phyloP scores from a whole-genome alignment of 2,888 invertebrate genomes.

The Drosophila leonis region DNA sequence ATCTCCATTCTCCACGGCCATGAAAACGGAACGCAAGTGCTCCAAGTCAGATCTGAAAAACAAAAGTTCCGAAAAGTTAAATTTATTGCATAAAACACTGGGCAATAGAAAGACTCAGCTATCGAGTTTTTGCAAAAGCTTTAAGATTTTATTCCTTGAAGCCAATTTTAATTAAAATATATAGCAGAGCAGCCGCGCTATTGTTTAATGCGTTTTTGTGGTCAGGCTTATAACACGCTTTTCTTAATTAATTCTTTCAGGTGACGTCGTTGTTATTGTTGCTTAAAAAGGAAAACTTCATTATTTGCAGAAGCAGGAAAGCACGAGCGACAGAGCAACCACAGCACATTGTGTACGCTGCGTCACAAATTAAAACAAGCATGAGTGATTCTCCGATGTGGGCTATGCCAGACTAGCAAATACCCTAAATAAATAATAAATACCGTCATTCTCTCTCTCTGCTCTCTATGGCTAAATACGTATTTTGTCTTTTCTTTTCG shows the following conservation, averaged over 20 bases:
- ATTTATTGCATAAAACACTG: no score
- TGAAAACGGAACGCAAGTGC: conserved; percentile 96
- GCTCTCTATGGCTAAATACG: no score
- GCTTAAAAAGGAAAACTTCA: conserved; percentile 4
- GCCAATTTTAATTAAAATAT: neutral
- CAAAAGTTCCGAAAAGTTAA: neutral
- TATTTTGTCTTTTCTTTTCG: no score
- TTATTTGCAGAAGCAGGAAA: neutral
- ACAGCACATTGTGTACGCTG: neutral
- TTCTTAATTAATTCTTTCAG: conserved; percentile 13
- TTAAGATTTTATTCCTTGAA: neutral
- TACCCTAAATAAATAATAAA: neutral
- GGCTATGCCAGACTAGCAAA: neutral
- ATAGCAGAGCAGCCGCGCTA: neutral
- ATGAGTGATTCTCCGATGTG: neutral
- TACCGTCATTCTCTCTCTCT: no score
- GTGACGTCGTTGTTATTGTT: neutral
- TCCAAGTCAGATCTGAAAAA: conserved; percentile 93
- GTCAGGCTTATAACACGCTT: neutral
- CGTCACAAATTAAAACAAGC: conserved; percentile 1
- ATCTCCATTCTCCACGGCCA: conserved; percentile 98
- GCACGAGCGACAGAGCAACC: conserved; percentile 3
- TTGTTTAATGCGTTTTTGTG: neutral
- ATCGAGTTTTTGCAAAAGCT: neutral
- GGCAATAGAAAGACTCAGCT: neutral